These are phyloP conservation scores for Oryzias javanicus DNA, from an alignment of 2,113 vertebrate species.

Conservation along the genomic window DNA sequence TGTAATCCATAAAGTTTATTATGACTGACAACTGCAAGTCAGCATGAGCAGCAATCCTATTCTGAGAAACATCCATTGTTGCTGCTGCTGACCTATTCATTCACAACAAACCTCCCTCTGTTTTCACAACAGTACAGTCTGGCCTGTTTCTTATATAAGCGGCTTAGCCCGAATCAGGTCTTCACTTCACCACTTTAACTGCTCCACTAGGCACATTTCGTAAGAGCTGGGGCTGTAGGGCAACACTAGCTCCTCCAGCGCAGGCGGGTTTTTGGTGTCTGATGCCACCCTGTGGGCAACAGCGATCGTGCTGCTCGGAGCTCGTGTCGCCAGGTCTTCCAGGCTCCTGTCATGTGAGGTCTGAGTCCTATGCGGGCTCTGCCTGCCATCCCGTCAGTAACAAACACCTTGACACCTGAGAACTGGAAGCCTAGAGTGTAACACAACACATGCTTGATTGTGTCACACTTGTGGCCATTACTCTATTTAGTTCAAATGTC, in stretches of 20 bases:
- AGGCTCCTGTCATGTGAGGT: constrained; percentile 40
- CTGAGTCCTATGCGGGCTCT: constrained; percentile 50
- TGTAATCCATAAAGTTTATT: constrained; percentile 15
- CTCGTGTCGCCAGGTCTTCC: background rate
- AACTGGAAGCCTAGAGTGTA: constrained; percentile 29
- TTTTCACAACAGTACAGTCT: constrained; percentile 48
- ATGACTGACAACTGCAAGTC: constrained; percentile 5
- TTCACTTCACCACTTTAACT: constrained; percentile 25
- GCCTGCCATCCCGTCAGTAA: constrained; percentile 36
- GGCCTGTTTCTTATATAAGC: constrained; percentile 65
- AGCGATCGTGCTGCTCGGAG: background rate
- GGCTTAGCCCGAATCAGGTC: constrained; percentile 40
- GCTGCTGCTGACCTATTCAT: constrained; percentile 20
- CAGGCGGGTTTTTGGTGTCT: background rate
- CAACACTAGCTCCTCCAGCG: background rate
- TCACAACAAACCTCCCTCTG: constrained; percentile 41
- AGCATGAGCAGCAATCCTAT: constrained; percentile 10
- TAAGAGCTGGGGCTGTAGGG: constrained; percentile 3
- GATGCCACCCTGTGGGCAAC: constrained; percentile 62
- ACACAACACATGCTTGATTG: constrained; percentile 23
- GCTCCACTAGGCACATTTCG: constrained; percentile 46
- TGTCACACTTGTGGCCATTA: constrained; percentile 3
- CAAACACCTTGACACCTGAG: constrained; percentile 59
- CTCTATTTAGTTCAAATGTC: constrained; percentile 4
- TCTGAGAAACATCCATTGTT: background rate